These are phyloP conservation scores for Sphyrna mokarran DNA, from an alignment of 2,113 vertebrate species.

Conservation along the genomic window DNA sequence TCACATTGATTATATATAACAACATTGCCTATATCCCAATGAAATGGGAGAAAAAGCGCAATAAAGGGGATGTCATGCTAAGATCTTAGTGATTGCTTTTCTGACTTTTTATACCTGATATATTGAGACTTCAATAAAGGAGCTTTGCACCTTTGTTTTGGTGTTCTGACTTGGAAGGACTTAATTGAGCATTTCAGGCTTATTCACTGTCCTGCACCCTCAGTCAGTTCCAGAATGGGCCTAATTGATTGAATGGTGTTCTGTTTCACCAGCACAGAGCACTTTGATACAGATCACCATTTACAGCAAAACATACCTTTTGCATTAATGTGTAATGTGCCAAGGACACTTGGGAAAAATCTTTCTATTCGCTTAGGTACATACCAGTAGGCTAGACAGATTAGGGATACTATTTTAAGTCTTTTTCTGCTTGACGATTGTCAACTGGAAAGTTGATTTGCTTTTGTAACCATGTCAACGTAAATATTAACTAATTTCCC, in stretches of 20 bases:
- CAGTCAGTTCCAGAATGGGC: background rate
- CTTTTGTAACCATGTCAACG: background rate
- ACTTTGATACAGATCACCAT: background rate
- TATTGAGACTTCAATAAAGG: background rate
- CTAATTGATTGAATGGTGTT: background rate
- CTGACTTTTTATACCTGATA: background rate
- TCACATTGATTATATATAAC: background rate
- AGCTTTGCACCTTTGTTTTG: background rate
- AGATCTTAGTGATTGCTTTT: background rate
- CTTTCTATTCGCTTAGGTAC: background rate
- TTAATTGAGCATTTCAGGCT: background rate
- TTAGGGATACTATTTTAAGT: background rate
- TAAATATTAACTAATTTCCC: slow-evolving; percentile 29
- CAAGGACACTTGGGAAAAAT: background rate
- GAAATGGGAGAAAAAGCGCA: background rate
- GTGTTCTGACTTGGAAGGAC: background rate
- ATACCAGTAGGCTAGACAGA: background rate
- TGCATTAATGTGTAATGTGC: background rate
- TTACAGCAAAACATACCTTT: background rate
- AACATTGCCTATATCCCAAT: background rate
- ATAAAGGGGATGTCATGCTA: background rate
- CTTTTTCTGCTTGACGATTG: background rate
- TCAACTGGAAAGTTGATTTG: slow-evolving; percentile 6
- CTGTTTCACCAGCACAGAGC: background rate
- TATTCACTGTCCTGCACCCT: background rate